These are phyloP conservation scores for Aptenodytes forsteri DNA, from an alignment of 2,113 vertebrate genomes.

Conservation along the genomic window DNA sequence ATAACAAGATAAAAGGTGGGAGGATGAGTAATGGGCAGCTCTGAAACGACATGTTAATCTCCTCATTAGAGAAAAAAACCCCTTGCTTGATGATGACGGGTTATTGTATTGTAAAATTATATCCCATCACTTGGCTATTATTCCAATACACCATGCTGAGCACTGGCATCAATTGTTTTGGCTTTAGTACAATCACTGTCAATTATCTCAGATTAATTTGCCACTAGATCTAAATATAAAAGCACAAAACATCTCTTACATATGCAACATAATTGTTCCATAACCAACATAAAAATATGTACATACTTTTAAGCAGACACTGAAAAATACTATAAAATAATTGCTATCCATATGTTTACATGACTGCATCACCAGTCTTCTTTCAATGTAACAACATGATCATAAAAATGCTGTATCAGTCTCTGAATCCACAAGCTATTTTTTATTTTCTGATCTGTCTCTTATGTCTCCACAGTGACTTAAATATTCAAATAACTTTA, in stretches of 20 bases:
- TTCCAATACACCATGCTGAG: background rate
- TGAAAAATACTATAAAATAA: background rate
- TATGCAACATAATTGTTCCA: background rate
- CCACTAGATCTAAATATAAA: background rate
- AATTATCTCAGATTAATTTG: constrained; percentile 8
- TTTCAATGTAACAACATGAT: background rate
- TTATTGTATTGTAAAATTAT: background rate
- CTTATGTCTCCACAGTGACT: background rate
- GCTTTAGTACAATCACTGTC: background rate
- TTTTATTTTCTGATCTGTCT: background rate
- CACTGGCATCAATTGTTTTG: background rate
- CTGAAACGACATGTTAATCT: background rate
- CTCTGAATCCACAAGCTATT: background rate
- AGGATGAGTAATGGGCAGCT: background rate
- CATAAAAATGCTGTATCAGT: background rate
- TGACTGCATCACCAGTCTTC: background rate
- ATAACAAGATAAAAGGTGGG: background rate
- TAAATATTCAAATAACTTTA: background rate
- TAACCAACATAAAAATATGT: background rate
- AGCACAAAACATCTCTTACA: background rate
- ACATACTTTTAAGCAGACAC: background rate
- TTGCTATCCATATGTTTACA: background rate
- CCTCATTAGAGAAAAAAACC: background rate
- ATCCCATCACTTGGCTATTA: background rate
- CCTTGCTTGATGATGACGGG: background rate